Evolutionary conservation across 2,113 vertebrate genomes (phyloP), one percentile per base, ranked within the genome.

Genomic region (Empidonax traillii): DNA sequence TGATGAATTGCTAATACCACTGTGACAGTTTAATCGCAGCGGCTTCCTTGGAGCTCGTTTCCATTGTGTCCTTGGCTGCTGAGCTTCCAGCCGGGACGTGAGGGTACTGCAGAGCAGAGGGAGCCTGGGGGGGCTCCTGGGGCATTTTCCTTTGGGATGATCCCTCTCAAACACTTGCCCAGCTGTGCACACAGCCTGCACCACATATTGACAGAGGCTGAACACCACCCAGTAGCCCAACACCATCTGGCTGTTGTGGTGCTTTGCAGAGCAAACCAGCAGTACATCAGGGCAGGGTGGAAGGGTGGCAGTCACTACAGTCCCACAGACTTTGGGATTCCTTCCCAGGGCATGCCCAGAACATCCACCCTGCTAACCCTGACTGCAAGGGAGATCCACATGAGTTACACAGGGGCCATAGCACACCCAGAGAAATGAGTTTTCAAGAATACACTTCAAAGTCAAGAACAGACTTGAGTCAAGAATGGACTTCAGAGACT

Each of bases 141-240:
- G n/a, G 62, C 28, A 33, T 79, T 27, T 43, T 44, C 49, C 58
- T 30, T 19, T 3, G 9, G 47, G 10, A 25, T 46, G 28, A 30
- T 15, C n/a, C 78, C 49, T 35, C 68, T 14, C 6, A 14, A 28
- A 24, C 17, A 1, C 25, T 46, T 0, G 2, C 66, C 85, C 85
- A 75, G 91, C 91, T 71, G 87, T 23, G 21, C 81, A 46, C 66
- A 71, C 10, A 33, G 58, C 6, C 68, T 5, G 51, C 33, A 2
- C 61, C 3, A 1, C 0, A 24, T 5, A 30, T 0, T 11, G 27
- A 17, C 80, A 85, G 72, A 15, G 24, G 66, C 25, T 3, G 5
- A 66, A 12, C 6, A 30, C 0, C 79, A 35, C 65, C 43, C 2
- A 5, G 14, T 21, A 62, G 77, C 55, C 43, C 20, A 23, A 33